Evolutionary conservation across 2,113 vertebrate species (phyloP).

Genomic region (Pyxicephalus adspersus): DNA sequence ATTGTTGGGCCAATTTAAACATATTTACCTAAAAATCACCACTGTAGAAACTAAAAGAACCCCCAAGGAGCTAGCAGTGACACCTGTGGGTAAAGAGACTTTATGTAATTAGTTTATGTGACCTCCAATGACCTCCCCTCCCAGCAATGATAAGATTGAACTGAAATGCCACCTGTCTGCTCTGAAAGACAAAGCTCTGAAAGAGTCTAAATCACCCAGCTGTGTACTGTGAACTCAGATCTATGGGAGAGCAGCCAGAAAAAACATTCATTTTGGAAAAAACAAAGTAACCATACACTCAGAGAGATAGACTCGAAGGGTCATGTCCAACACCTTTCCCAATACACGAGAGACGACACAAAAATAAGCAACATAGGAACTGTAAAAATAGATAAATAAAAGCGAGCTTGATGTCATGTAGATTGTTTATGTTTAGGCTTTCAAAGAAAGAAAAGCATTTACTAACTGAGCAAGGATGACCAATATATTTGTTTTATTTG

Average conservation of each 20-base stretch:
- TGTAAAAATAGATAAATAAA: conserved; percentile 7
- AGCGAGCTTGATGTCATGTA: neutral
- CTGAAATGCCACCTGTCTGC: conserved; percentile 53
- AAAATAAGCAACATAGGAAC: conserved; percentile 6
- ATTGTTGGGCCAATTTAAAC: neutral
- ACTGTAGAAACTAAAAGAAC: neutral
- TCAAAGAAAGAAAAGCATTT: no score
- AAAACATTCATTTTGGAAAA: conserved; percentile 46
- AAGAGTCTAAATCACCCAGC: conserved; percentile 52
- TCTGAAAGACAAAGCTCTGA: conserved; percentile 46
- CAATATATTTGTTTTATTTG: no score
- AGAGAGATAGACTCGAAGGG: conserved; percentile 39
- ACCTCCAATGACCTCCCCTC: conserved; percentile 51
- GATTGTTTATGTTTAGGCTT: no score
- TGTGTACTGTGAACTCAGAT: conserved; percentile 40
- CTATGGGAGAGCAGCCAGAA: conserved; percentile 39
- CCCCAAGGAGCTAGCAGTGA: conserved; percentile 19
- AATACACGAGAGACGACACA: conserved; percentile 19
- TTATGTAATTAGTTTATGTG: conserved; percentile 51
- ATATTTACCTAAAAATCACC: neutral
- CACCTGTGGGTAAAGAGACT: conserved; percentile 44
- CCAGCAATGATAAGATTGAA: conserved; percentile 48
- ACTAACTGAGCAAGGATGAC: no score
- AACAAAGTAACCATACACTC: conserved; percentile 50
- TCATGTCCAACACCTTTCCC: conserved; percentile 46